A percentile compares a stretch with the other conserved stretches of the same genome.
Conservation (phyloP, 2,113 vertebrate genomes). For the Ameiurus melas region DNA sequence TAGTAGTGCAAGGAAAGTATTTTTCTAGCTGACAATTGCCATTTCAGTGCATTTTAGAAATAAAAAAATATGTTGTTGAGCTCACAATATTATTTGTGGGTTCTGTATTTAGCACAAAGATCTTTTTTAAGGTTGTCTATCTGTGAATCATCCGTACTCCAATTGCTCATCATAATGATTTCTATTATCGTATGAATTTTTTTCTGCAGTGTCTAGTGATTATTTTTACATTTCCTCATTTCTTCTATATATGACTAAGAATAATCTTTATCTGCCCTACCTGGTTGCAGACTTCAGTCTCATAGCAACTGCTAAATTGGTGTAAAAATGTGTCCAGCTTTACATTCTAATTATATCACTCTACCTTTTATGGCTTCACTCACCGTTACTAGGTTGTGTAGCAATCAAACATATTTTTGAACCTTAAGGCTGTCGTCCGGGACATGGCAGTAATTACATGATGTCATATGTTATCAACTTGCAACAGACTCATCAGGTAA, state of each 20-base stretch:
- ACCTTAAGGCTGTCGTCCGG: not conserved
- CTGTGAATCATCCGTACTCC: not conserved
- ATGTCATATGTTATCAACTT: conserved; percentile 8
- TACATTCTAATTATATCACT: conserved; percentile 6
- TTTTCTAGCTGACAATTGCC: not conserved
- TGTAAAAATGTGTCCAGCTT: not conserved
- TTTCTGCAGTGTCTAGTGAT: not conserved
- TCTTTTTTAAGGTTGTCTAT: not conserved
- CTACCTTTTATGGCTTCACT: not conserved
- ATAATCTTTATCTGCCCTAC: not conserved
- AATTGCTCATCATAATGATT: not conserved
- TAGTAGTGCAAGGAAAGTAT: not conserved
- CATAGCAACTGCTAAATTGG: conserved; percentile 29
- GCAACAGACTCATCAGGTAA: not conserved
- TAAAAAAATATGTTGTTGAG: not conserved
- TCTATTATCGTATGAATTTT: not conserved
- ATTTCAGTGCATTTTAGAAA: not conserved
- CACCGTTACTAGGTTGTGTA: not conserved
- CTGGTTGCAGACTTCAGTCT: conserved; percentile 26
- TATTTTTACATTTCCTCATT: not conserved
- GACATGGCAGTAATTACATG: not conserved
- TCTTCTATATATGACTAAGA: not conserved
- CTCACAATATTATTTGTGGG: not conserved
- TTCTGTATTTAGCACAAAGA: not conserved
- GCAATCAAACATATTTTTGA: not conserved